phyloP scores from a whole-genome alignment of 2,888 invertebrate genomes.

The Melanargia galathea region DNA sequence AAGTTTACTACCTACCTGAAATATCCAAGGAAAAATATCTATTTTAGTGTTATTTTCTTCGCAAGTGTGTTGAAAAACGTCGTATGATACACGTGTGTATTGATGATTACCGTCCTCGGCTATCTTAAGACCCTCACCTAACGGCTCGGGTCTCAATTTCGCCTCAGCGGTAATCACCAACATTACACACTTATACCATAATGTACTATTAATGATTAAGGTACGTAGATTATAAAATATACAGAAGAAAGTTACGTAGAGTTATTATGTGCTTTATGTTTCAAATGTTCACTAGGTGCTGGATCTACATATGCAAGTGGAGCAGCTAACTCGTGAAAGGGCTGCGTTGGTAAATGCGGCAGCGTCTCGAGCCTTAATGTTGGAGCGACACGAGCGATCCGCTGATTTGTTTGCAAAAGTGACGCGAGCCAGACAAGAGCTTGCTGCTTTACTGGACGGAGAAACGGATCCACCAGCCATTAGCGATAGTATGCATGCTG shows the following conservation, averaged over 20 bases:
- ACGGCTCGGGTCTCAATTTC: too few species aligned
- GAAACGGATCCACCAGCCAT: conserved; percentile 48
- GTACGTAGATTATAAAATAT: too few species aligned
- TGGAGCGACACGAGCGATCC: conserved; percentile 72
- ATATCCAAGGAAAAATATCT: too few species aligned
- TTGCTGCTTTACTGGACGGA: conserved; percentile 57
- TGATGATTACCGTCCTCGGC: too few species aligned
- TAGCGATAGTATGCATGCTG: conserved; percentile 48
- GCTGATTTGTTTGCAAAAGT: conserved; percentile 65
- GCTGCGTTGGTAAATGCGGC: conserved; percentile 64
- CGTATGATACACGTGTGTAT: too few species aligned
- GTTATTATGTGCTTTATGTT: not conserved
- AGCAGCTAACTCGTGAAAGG: conserved; percentile 63
- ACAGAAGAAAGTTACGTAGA: not conserved
- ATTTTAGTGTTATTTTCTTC: too few species aligned
- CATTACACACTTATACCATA: too few species aligned
- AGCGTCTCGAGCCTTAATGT: conserved; percentile 69
- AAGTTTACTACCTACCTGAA: too few species aligned
- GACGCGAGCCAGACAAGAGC: conserved; percentile 60
- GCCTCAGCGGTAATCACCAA: too few species aligned
- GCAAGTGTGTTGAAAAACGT: too few species aligned
- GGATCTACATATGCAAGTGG: conserved; percentile 70
- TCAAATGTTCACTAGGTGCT: conserved; percentile 50
- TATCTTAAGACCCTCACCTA: too few species aligned
- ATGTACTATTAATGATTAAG: too few species aligned